These are phyloP conservation scores for Isoperla grammatica DNA, from an alignment of 2,888 invertebrate species.

Conservation along the genomic window DNA sequence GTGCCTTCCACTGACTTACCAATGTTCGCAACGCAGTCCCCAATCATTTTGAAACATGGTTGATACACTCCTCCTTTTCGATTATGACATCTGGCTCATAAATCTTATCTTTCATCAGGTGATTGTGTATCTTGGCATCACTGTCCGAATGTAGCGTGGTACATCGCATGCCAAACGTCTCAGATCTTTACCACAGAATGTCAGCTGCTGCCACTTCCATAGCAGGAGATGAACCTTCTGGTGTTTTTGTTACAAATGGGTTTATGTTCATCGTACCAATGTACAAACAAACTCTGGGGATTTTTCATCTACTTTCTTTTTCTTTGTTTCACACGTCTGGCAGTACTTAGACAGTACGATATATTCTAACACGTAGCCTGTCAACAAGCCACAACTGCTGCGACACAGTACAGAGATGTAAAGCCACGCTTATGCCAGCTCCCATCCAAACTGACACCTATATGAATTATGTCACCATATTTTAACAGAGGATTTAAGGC, in stretches of 20 bases:
- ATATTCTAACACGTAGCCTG: slow-evolving; percentile 29
- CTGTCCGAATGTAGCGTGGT: no score
- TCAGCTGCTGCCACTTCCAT: slow-evolving; percentile 28
- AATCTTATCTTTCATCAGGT: no score
- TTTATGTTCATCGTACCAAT: slow-evolving; percentile 29
- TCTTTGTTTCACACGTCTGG: slow-evolving; percentile 27
- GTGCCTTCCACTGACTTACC: slow-evolving; percentile 10
- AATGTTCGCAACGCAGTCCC: slow-evolving; percentile 16
- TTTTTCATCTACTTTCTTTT: slow-evolving; percentile 22
- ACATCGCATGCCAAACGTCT: slow-evolving; percentile 14
- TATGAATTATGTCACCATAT: not conserved
- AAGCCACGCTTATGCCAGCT: slow-evolving; percentile 29
- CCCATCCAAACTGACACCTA: slow-evolving; percentile 23
- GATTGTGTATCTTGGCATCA: no score
- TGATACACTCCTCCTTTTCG: slow-evolving; percentile 23
- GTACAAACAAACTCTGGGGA: slow-evolving; percentile 27
- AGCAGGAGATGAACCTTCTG: slow-evolving; percentile 26
- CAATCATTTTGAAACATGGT: no score
- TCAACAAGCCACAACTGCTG: slow-evolving; percentile 26
- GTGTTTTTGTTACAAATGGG: slow-evolving; percentile 27
- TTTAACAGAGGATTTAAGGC: not conserved
- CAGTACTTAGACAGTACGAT: slow-evolving; percentile 29
- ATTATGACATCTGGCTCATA: slow-evolving; percentile 6
- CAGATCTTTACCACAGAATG: slow-evolving; percentile 23
- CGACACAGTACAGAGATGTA: slow-evolving; percentile 31